Evolutionary conservation across 2,888 invertebrate genomes (phyloP).

Genomic region (Hypercompe scribonia): DNA sequence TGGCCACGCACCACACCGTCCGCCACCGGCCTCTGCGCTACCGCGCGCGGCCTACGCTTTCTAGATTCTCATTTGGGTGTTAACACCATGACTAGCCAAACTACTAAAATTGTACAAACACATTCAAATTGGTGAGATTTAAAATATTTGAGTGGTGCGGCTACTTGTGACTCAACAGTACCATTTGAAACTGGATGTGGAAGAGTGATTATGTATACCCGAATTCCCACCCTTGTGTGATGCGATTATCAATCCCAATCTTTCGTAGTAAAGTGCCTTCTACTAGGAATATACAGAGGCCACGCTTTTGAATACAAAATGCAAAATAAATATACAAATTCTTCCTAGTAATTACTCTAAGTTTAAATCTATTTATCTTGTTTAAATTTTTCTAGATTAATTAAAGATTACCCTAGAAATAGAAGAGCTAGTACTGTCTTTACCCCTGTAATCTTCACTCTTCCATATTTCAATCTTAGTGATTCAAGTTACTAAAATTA

Average conservation of each 20-base stretch:
- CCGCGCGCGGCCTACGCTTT: conserved; percentile 63
- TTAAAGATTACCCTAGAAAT: conserved; percentile 59
- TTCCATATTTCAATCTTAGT: conserved; percentile 83
- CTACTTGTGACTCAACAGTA: conserved; percentile 77
- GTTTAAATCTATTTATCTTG: conserved; percentile 39
- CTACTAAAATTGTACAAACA: conserved; percentile 48
- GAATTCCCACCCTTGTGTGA: conserved; percentile 44
- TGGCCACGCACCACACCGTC: conserved; percentile 78
- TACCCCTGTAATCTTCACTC: conserved; percentile 81
- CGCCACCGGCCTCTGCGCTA: conserved; percentile 47
- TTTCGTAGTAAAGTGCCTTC: conserved; percentile 27
- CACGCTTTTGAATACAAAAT: conserved; percentile 47
- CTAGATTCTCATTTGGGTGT: conserved; percentile 80
- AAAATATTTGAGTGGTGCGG: conserved; percentile 71
- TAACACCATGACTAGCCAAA: conserved; percentile 77
- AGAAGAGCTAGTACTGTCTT: conserved; percentile 70
- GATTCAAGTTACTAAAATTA: conserved; percentile 54
- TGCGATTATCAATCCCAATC: conserved; percentile 54
- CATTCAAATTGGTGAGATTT: conserved; percentile 55
- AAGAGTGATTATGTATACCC: conserved; percentile 79
- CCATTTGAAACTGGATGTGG: conserved; percentile 82
- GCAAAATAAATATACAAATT: conserved; percentile 55
- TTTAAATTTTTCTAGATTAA: conserved; percentile 42
- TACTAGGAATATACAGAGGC: conserved; percentile 40
- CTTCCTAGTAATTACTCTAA: conserved; percentile 34